A percentile compares a stretch with the other conserved stretches of the same genome.
Evolutionary conservation across 2,113 vertebrate species (phyloP).

Genomic region (Gymnocephalus cernua): DNA sequence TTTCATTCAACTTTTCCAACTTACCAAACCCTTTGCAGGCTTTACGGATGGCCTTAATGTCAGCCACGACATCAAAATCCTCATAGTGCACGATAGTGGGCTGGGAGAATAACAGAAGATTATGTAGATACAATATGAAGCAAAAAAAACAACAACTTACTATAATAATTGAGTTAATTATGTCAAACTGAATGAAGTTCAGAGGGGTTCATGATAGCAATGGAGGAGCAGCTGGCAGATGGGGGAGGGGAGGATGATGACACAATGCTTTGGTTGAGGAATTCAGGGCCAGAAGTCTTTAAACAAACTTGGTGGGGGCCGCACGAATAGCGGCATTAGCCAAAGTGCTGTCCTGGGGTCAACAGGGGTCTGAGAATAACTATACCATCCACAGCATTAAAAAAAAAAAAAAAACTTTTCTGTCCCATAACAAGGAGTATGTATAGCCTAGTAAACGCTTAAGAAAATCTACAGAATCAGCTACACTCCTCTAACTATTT

Average conservation of each 20-base stretch:
- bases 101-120: constrained; percentile 51
- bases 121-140: not conserved
- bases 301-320: constrained; percentile 71
- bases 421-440: not conserved
- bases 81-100: constrained; percentile 83
- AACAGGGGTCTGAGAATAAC: not conserved
- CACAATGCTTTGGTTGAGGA: constrained; percentile 47
- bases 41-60: constrained; percentile 87
- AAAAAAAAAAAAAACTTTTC: too few relatives aligned
- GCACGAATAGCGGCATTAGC: not conserved
- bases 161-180: not conserved
- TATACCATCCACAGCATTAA: not conserved
- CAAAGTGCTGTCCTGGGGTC: not conserved
- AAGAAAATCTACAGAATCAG: too few relatives aligned
- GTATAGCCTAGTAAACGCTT: not conserved
- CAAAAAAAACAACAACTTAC: not conserved
- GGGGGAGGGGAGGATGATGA: constrained; percentile 44
- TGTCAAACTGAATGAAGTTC: not conserved
- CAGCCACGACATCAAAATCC: constrained; percentile 83
- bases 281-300: constrained; percentile 60
- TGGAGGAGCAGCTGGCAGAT: constrained; percentile 33
- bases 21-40: constrained; percentile 87
- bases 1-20: constrained; percentile 7
- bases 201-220: not conserved
- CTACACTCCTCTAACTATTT: too few relatives aligned